Conservation (phyloP, 30 jellyfish, hydroid and myxozoan genomes). For the Cassiopea andromeda region DNA sequence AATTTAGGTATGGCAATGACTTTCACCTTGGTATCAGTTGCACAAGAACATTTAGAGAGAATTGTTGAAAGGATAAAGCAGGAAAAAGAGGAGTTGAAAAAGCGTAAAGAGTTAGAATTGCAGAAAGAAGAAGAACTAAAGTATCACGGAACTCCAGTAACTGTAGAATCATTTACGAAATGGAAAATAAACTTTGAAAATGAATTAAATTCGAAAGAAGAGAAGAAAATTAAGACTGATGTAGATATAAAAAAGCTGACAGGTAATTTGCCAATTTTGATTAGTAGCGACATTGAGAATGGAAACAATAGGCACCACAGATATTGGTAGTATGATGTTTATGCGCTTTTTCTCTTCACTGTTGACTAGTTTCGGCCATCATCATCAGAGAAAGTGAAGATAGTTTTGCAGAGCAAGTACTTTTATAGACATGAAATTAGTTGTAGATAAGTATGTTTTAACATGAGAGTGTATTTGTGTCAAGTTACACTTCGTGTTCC, state of each 20-base stretch:
- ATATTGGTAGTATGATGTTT: not conserved
- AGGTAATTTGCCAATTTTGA: conserved; percentile 54
- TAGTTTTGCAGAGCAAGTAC: not conserved
- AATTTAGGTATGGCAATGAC: conserved; percentile 87
- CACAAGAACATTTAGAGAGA: conserved; percentile 58
- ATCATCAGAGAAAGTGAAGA: not conserved
- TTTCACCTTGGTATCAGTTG: conserved; percentile 78
- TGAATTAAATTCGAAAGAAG: conserved; percentile 48
- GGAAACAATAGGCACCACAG: too few species aligned
- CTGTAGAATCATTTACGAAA: conserved; percentile 84
- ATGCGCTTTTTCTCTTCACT: not conserved
- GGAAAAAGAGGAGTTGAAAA: conserved; percentile 66
- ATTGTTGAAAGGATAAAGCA: conserved; percentile 59
- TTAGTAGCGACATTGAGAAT: too few species aligned
- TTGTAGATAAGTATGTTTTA: not conserved
- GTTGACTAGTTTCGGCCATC: not conserved
- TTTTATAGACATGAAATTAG: not conserved
- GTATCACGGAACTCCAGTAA: conserved; percentile 90
- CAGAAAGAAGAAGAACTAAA: conserved; percentile 74
- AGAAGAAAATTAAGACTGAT: conserved; percentile 51
- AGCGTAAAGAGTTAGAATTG: conserved; percentile 44
- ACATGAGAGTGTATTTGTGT: not conserved
- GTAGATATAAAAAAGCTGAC: conserved; percentile 57
- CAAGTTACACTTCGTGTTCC: not conserved
- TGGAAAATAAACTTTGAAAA: conserved; percentile 81